Conservation (phyloP, 1,140 invertebrate species). For the Cephus cinctus region DNA sequence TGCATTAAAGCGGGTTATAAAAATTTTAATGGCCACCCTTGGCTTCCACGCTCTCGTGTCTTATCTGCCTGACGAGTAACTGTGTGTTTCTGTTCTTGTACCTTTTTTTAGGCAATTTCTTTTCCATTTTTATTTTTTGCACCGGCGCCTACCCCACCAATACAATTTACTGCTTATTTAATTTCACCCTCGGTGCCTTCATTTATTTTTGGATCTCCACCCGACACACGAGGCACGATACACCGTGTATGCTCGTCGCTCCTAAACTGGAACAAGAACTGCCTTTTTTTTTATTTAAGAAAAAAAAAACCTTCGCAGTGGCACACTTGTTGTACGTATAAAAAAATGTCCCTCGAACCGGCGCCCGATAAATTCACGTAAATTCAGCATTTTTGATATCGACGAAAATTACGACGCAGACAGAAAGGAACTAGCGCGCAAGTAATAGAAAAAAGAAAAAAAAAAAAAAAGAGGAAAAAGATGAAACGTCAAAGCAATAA, state of each 20-base stretch:
- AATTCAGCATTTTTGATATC: too few species aligned
- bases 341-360: too few species aligned
- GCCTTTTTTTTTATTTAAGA: too few species aligned
- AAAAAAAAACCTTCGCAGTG: too few species aligned
- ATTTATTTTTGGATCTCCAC: constrained; percentile 25
- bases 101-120: constrained; percentile 27
- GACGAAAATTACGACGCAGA: too few species aligned
- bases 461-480: neutral
- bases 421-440: too few species aligned
- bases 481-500: constrained; percentile 33
- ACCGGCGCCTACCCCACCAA: too few species aligned
- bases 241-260: too few species aligned
- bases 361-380: too few species aligned
- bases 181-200: constrained; percentile 25
- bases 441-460: neutral
- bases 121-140: constrained; percentile 25
- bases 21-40: constrained; percentile 29
- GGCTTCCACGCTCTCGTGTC: neutral
- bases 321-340: too few species aligned
- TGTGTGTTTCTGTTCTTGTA: neutral
- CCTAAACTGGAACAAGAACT: too few species aligned
- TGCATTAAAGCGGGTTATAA: constrained; percentile 38
- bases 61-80: neutral
- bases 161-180: constrained; percentile 38
- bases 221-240: too few species aligned